Evolutionary conservation across 2,113 vertebrate genomes (phyloP).

Genomic region (Mandrillus leucophaeus): DNA sequence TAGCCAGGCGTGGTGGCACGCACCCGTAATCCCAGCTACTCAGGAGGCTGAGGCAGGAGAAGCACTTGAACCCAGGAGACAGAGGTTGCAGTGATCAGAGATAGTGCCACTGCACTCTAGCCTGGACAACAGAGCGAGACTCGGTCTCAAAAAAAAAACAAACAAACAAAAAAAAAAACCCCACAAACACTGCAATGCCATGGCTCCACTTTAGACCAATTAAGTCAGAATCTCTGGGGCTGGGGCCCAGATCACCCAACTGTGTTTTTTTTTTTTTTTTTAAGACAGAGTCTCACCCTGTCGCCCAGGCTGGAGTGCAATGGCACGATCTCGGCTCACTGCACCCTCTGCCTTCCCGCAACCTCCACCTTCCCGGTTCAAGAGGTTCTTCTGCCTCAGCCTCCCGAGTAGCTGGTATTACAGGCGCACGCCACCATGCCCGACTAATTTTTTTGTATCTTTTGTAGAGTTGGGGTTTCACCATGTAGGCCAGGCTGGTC

Average conservation of each 20-base stretch:
- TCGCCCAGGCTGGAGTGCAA: background rate
- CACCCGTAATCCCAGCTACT: too few species aligned
- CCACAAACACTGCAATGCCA: too few species aligned
- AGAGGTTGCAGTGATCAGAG: too few species aligned
- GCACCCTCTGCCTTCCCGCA: background rate
- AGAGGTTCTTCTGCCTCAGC: background rate
- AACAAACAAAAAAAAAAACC: too few species aligned
- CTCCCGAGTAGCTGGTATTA: background rate
- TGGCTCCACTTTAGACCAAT: background rate
- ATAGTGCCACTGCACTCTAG: too few species aligned
- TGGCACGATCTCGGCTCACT: background rate
- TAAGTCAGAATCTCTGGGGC: slow-evolving; percentile 27
- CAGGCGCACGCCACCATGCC: background rate
- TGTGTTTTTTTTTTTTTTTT: background rate
- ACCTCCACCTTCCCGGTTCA: background rate
- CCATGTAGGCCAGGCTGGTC: background rate
- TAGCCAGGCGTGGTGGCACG: too few species aligned
- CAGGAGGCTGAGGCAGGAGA: too few species aligned
- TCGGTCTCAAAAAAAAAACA: too few species aligned
- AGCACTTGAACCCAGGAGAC: too few species aligned
- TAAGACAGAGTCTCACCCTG: background rate
- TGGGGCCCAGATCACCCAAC: too few species aligned
- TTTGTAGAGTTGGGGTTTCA: background rate
- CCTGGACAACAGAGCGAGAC: too few species aligned
- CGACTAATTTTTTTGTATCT: background rate